Evolutionary conservation across 2,113 vertebrate species (phyloP).

Genomic region (Macquaria australasica): DNA sequence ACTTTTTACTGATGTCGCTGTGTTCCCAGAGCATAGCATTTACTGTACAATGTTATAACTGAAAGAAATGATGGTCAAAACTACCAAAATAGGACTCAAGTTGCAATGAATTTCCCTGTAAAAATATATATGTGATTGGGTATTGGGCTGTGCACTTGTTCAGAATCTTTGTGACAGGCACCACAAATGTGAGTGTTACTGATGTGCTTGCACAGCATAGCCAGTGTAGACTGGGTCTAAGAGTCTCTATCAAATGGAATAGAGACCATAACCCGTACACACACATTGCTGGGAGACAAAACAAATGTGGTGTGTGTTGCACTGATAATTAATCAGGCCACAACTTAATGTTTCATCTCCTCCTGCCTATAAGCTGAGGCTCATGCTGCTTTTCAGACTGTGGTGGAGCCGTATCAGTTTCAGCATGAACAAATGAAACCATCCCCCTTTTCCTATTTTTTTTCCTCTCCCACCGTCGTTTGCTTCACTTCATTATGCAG

Average conservation of each 20-base stretch:
- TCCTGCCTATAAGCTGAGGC: constrained; percentile 45
- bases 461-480: constrained; percentile 53
- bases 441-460: constrained; percentile 52
- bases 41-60: background rate
- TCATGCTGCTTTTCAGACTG: constrained; percentile 62
- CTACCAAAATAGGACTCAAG: background rate
- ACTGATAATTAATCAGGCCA: constrained; percentile 80
- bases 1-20: background rate
- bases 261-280: background rate
- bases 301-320: constrained; percentile 37
- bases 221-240: background rate
- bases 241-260: background rate
- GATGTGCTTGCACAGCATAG: background rate
- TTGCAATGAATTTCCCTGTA: background rate
- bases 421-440: constrained; percentile 83
- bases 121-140: background rate
- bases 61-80: background rate
- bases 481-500: constrained; percentile 85
- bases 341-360: constrained; percentile 77
- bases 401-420: constrained; percentile 58
- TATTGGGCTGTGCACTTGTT: background rate
- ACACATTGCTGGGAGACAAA: constrained; percentile 3
- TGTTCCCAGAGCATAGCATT: background rate
- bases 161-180: background rate
- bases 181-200: background rate